phyloP scores from a whole-genome alignment of 2,888 invertebrate genomes.

The Andricus quercusramuli region DNA sequence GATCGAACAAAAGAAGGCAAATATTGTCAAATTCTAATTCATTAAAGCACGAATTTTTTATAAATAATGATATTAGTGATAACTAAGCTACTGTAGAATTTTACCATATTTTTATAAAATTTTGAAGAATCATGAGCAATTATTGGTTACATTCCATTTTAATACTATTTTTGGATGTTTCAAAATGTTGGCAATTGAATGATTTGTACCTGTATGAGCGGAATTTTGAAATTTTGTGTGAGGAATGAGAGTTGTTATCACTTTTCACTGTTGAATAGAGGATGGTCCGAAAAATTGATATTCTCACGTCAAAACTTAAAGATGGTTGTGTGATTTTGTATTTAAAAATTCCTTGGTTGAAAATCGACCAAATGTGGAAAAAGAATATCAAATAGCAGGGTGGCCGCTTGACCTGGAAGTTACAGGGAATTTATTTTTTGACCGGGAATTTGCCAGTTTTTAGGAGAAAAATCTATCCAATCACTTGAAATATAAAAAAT shows the following conservation, averaged over 20 bases:
- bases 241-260: background rate
- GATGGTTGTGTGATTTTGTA: slow-evolving; percentile 10
- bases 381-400: background rate
- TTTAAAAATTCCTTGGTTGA: background rate
- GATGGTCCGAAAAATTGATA: background rate
- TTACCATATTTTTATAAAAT: slow-evolving; percentile 40
- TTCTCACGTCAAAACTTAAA: background rate
- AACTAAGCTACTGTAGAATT: slow-evolving; percentile 30
- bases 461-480: no score
- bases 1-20: background rate
- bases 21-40: slow-evolving; percentile 8
- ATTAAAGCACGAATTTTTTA: slow-evolving; percentile 40
- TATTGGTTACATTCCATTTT: slow-evolving; percentile 21
- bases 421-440: no score
- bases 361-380: background rate
- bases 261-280: no score
- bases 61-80: slow-evolving; percentile 12
- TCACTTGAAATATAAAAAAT: no score
- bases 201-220: slow-evolving; percentile 22
- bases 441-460: no score
- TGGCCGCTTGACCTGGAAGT: no score
- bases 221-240: background rate
- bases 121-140: background rate
- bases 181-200: background rate
- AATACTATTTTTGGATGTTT: background rate